These are phyloP conservation scores for Sternarchorhynchus goeldii DNA, from an alignment of 2,797 vertebrate genomes.

Conservation along the genomic window DNA sequence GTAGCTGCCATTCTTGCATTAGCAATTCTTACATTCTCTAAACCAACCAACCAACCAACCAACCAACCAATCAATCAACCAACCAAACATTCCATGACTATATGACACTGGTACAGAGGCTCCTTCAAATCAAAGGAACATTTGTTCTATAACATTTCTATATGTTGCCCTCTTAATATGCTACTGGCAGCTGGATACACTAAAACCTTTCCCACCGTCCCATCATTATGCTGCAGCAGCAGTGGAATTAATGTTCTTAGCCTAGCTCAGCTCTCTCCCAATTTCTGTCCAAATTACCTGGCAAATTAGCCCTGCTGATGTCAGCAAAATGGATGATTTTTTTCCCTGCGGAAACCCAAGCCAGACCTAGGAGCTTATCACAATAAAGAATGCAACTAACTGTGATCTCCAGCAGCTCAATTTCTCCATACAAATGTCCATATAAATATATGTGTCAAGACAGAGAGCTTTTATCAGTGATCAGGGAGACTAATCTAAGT, in stretches of 20 bases:
- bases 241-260: conserved; percentile 18
- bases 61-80: no score
- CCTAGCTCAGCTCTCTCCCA: conserved; percentile 11
- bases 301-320: conserved; percentile 40
- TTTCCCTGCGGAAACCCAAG: neutral
- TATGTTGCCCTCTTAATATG: conserved; percentile 12
- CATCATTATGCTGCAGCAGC: conserved; percentile 16
- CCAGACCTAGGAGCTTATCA: conserved; percentile 27
- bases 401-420: conserved; percentile 10
- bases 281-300: conserved; percentile 35
- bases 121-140: neutral
- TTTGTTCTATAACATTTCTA: no score
- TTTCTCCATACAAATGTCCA: conserved; percentile 9
- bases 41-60: no score
- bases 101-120: neutral
- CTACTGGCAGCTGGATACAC: conserved; percentile 3
- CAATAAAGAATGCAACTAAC: conserved; percentile 26
- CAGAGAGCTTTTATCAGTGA: conserved; percentile 7
- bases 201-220: conserved; percentile 21
- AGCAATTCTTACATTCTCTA: no score
- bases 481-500: neutral
- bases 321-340: conserved; percentile 30
- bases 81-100: neutral
- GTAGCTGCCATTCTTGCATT: no score
- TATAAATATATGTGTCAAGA: conserved; percentile 17